These are phyloP conservation scores for Dilophus febrilis DNA, from an alignment of 2,888 invertebrate genomes.

Conservation along the genomic window DNA sequence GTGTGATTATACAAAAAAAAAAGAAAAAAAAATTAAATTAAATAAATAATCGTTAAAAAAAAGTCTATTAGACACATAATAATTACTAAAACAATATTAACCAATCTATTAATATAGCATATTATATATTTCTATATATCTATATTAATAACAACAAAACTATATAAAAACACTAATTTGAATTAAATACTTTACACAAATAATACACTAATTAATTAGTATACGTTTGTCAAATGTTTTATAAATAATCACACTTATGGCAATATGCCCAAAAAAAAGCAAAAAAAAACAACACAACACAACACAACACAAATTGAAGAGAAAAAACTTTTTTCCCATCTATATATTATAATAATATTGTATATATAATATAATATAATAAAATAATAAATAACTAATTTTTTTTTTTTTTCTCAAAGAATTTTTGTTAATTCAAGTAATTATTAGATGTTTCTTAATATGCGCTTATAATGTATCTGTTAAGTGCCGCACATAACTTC, in stretches of 20 bases:
- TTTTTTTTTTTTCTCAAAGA: constrained; percentile 5
- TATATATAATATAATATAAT: background rate
- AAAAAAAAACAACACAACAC: background rate
- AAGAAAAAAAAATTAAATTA: too few species aligned
- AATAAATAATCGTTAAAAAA: background rate
- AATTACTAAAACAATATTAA: constrained; percentile 1
- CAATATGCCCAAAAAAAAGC: background rate
- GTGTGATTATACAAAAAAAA: too few species aligned
- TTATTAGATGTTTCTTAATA: constrained; percentile 11
- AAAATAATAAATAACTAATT: background rate
- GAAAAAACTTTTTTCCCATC: constrained; percentile 2
- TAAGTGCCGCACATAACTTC: constrained; percentile 11
- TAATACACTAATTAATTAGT: constrained; percentile 28
- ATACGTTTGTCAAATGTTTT: constrained; percentile 30
- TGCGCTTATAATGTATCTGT: constrained; percentile 8
- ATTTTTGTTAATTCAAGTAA: constrained; percentile 11
- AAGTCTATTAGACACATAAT: background rate
- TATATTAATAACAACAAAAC: constrained; percentile 4
- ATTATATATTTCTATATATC: too few species aligned
- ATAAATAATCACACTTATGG: constrained; percentile 9
- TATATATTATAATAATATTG: constrained; percentile 3
- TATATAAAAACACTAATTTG: constrained; percentile 7
- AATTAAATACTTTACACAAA: constrained; percentile 27
- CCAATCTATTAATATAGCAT: background rate
- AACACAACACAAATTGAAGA: background rate